These are phyloP conservation scores for Cartodere bifasciata DNA, from an alignment of 2,888 invertebrate genomes.

Conservation along the genomic window DNA sequence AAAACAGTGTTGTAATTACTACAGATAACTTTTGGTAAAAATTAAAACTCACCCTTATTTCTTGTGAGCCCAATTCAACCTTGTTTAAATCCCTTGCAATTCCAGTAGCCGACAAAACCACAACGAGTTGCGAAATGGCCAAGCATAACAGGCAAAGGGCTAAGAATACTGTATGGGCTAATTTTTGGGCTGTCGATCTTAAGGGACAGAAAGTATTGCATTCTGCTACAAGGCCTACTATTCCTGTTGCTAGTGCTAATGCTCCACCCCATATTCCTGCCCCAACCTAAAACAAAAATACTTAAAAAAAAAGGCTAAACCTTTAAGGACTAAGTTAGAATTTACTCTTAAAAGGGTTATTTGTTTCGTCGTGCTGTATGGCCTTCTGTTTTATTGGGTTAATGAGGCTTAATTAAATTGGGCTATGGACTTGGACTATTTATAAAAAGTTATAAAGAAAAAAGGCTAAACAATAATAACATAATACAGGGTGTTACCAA, in stretches of 20 bases:
- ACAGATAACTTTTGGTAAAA: no score
- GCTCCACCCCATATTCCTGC: constrained; percentile 58
- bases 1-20: no score
- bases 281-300: constrained; percentile 34
- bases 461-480: no score
- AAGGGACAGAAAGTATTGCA: constrained; percentile 42
- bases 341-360: no score
- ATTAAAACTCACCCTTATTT: no score
- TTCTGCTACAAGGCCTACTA: constrained; percentile 48
- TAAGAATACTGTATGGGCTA: constrained; percentile 49
- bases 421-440: no score
- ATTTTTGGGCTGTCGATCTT: constrained; percentile 36
- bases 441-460: no score
- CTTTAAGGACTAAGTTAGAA: constrained; percentile 2
- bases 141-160: constrained; percentile 49
- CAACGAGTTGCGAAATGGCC: constrained; percentile 46
- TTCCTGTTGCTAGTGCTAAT: constrained; percentile 47
- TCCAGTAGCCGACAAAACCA: constrained; percentile 46
- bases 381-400: no score
- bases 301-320: constrained; percentile 8
- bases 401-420: no score
- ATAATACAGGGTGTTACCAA: no score
- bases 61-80: no score
- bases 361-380: no score
- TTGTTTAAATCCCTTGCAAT: constrained; percentile 46